These are phyloP conservation scores for Meleagris gallopavo DNA, from an alignment of 2,113 vertebrate species.

Conservation along the genomic window DNA sequence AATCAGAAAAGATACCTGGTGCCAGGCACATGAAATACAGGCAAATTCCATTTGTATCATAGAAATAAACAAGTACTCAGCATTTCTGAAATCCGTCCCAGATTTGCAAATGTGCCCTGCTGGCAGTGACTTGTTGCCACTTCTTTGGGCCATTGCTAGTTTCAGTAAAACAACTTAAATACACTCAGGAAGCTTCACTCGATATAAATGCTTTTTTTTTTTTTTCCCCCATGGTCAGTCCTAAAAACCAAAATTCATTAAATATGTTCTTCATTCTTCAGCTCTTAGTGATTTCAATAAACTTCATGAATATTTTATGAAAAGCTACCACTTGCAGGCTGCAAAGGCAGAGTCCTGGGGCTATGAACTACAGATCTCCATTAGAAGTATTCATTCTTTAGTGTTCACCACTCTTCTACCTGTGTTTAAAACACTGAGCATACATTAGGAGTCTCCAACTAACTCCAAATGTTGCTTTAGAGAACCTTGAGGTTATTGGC, in stretches of 20 bases:
- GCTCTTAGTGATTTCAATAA: neutral
- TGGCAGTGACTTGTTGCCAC: neutral
- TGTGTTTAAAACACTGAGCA: neutral
- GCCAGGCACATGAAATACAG: neutral
- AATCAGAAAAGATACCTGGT: neutral
- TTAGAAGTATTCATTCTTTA: neutral
- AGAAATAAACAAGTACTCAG: neutral
- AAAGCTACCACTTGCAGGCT: neutral
- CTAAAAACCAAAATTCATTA: neutral
- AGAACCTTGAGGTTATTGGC: neutral
- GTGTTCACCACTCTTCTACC: neutral
- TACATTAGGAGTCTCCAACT: neutral
- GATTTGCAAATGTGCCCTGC: neutral
- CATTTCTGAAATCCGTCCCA: neutral
- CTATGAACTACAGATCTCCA: neutral
- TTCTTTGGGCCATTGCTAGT: neutral
- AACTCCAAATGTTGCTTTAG: rapidly evolving
- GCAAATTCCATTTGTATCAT: neutral
- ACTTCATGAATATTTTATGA: neutral
- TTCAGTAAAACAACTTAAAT: neutral
- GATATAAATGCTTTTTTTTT: neutral
- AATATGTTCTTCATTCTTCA: neutral
- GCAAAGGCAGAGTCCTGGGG: neutral
- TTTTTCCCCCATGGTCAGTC: neutral
- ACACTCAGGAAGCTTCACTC: neutral